phyloP scores from a whole-genome alignment of 2,797 vertebrate species.

The Sebastes itinus region DNA sequence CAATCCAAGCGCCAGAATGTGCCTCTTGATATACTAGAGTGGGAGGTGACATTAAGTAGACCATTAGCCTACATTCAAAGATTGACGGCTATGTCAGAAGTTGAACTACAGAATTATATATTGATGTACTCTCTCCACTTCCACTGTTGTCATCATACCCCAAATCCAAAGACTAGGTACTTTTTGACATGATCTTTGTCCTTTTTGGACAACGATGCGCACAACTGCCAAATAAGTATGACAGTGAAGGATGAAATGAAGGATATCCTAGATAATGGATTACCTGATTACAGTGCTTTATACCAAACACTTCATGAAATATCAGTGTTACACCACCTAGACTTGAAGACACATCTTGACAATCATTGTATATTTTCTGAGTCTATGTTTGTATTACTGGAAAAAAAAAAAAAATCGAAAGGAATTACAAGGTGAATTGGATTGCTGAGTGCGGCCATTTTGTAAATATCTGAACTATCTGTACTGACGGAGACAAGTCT shows the following conservation, averaged over 20 bases:
- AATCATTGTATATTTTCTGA: constrained; percentile 53
- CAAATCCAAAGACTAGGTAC: constrained; percentile 33
- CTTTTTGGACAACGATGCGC: constrained; percentile 41
- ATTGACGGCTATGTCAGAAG: neutral
- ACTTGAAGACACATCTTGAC: constrained; percentile 75
- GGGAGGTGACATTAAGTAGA: constrained; percentile 9
- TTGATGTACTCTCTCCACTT: constrained; percentile 2
- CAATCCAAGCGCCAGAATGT: constrained; percentile 16
- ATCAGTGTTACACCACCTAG: constrained; percentile 68
- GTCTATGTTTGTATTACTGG: constrained; percentile 78
- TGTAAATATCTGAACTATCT: constrained; percentile 78
- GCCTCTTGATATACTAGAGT: neutral
- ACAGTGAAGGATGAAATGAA: constrained; percentile 25
- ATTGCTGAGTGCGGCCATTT: constrained; percentile 53
- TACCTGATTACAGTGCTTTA: constrained; percentile 22
- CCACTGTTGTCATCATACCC: neutral
- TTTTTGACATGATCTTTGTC: constrained; percentile 39
- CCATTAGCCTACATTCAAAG: neutral
- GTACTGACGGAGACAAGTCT: constrained; percentile 61
- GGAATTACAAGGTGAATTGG: constrained; percentile 56
- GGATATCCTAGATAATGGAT: constrained; percentile 15
- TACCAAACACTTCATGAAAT: constrained; percentile 42
- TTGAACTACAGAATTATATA: neutral
- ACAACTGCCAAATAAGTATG: constrained; percentile 41
- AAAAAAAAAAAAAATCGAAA: constrained; percentile 48